Base-by-base conservation (phyloP, 2,888 invertebrate genomes). In the Stomorhina lunata region DNA sequence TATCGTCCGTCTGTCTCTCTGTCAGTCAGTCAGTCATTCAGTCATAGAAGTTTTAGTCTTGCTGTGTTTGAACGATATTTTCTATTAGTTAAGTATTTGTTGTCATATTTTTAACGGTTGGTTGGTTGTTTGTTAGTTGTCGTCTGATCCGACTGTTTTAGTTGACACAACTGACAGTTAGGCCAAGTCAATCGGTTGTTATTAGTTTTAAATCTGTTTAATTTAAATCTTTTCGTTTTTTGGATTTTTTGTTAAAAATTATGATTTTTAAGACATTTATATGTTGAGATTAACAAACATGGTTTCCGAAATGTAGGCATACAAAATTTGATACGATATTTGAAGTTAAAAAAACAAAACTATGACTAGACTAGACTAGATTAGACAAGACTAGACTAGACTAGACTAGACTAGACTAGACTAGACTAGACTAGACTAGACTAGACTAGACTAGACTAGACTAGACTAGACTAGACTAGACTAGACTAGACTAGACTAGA, bases 91-190 rank as follows among this genome's bases (percentile, higher is more conserved):
- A n/a, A n/a, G n/a, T 63, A 15, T 53, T 48, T 73, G 15, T 77
- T 61, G 45, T 69, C 72, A 59, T 20, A 57, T 59, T n/a, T n/a
- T 66, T 45, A 57, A 55, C 43, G 45, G 66, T 55, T 55, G 37
- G 45, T 55, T 72, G 43, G 10, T 43, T 55, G 20, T 20, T 10
- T 37, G 27, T 34, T 68, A n/a, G 22, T 34, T 69, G n/a, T 79
- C 6, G 32, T 59, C 50, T 40, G 15, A 55, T 15, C 12, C 34
- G n/a, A 5, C 37, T 27, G 22, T 9, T 37, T 50, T 22, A 22
- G 2, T 29, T 63, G n/a, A n/a, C n/a, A n/a, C n/a, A n/a, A n/a
- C n/a, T 40, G 29, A 34, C 34, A 17, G 20, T 22, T 7, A 45
- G n/a, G 22, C 34, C 48, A n/a, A n/a, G n/a, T n/a, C n/a, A n/a